Evolutionary conservation across 2,797 vertebrate species (phyloP).

Genomic region (Gymnothorax reevesii): DNA sequence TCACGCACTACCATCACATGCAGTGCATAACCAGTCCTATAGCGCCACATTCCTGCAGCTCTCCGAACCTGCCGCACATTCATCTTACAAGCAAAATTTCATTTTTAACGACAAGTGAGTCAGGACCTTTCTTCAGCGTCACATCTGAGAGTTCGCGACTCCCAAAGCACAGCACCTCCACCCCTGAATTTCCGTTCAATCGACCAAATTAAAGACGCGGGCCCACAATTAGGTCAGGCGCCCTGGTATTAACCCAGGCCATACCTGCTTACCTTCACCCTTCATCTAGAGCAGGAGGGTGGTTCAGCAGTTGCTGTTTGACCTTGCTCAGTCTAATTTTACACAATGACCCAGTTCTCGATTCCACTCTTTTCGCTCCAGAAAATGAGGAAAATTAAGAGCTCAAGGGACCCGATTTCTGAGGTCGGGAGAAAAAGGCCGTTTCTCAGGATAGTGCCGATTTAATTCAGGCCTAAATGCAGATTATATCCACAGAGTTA

Average conservation of each 20-base stretch:
- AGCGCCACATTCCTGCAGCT: not conserved
- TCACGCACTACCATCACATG: not conserved
- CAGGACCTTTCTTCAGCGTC: too few relatives aligned
- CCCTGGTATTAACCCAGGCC: too few relatives aligned
- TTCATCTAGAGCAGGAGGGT: too few relatives aligned
- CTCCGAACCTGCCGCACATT: not conserved
- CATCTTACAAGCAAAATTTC: too few relatives aligned
- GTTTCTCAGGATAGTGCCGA: not conserved
- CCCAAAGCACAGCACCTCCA: too few relatives aligned
- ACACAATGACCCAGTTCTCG: slow-evolving; percentile 1
- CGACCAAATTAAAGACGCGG: too few relatives aligned
- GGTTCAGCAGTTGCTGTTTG: too few relatives aligned
- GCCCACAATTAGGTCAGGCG: too few relatives aligned
- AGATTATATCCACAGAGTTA: not conserved
- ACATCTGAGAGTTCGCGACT: too few relatives aligned
- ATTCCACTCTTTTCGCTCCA: not conserved
- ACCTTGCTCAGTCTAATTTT: not conserved
- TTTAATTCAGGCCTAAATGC: not conserved
- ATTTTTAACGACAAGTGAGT: too few relatives aligned
- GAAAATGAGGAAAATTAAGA: not conserved
- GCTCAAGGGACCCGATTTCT: not conserved
- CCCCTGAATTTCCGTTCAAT: too few relatives aligned
- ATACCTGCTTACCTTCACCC: too few relatives aligned
- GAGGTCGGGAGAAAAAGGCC: not conserved
- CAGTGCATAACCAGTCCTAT: not conserved